Evolutionary conservation across 2,797 vertebrate genomes (phyloP).

Genomic region (Catamblyrhynchus diadema): DNA sequence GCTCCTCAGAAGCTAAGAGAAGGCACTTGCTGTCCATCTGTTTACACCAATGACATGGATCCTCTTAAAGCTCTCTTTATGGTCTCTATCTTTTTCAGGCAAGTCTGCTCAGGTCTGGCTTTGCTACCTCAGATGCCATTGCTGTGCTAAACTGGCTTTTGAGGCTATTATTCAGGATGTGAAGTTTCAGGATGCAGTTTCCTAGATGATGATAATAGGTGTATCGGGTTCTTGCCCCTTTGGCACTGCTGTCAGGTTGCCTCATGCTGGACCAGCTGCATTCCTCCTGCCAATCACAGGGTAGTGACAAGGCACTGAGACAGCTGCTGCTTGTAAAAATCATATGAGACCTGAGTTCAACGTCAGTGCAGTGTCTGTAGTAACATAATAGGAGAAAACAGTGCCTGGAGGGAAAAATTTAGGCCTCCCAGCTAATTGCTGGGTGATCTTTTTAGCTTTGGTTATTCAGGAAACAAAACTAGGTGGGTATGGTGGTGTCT

Average conservation of each 20-base stretch:
- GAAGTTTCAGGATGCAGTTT: not conserved
- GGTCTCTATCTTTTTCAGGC: not conserved
- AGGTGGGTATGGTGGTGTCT: not conserved
- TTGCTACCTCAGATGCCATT: not conserved
- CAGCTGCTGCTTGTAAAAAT: not conserved
- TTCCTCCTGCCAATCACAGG: not conserved
- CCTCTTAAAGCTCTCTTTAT: not conserved
- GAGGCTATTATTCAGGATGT: not conserved
- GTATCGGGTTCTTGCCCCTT: rapidly evolving
- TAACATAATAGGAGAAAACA: not conserved
- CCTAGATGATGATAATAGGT: not conserved
- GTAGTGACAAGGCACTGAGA: rapidly evolving
- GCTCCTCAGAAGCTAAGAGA: not conserved
- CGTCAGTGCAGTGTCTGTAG: not conserved
- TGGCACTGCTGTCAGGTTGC: not conserved
- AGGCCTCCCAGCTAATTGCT: not conserved
- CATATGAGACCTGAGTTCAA: not conserved
- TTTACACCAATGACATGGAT: not conserved
- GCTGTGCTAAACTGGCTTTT: not conserved
- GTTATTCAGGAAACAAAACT: not conserved
- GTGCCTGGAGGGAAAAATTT: not conserved
- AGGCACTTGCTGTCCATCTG: not conserved
- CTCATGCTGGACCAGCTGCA: rapidly evolving
- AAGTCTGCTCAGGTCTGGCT: not conserved
- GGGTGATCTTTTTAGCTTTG: not conserved